Conservation (phyloP, 2,113 vertebrate species). For the Crotalus horridus region DNA sequence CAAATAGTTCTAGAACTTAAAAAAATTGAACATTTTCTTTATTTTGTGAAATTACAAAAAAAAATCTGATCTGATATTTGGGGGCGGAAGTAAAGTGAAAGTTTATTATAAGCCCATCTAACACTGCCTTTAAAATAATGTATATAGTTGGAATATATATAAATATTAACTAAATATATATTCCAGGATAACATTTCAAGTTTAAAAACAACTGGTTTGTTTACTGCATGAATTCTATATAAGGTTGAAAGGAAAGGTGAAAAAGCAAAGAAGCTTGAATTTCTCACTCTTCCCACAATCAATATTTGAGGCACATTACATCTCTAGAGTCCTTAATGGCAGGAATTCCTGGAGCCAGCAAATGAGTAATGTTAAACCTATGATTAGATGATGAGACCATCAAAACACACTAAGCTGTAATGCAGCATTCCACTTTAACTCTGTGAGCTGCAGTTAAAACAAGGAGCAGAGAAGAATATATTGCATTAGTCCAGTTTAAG, state of each 20-base stretch:
- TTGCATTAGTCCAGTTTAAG: constrained; percentile 40
- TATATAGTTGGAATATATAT: neutral
- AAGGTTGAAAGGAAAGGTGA: constrained; percentile 63
- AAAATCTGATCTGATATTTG: neutral
- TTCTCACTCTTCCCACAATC: constrained; percentile 88
- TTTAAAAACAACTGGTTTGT: constrained; percentile 63
- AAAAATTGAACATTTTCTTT: neutral
- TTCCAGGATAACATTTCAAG: constrained; percentile 6
- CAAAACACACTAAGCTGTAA: constrained; percentile 75
- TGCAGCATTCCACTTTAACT: constrained; percentile 71
- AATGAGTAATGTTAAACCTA: constrained; percentile 93
- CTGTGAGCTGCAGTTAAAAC: constrained; percentile 76
- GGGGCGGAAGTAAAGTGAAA: constrained; percentile 13
- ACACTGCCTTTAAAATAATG: neutral
- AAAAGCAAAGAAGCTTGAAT: constrained; percentile 76
- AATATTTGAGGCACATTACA: constrained; percentile 94
- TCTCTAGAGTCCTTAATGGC: constrained; percentile 91
- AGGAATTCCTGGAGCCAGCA: constrained; percentile 88
- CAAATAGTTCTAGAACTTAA: neutral
- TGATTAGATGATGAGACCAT: constrained; percentile 83
- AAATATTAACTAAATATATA: neutral
- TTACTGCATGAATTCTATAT: constrained; percentile 62
- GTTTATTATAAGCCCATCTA: neutral
- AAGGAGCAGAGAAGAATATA: constrained; percentile 63
- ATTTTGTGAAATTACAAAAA: neutral